A percentile compares a stretch with the other conserved stretches of the same genome.
These are phyloP conservation scores for Montifringilla adamsi DNA, from an alignment of 2,113 vertebrate genomes.

Conservation along the genomic window DNA sequence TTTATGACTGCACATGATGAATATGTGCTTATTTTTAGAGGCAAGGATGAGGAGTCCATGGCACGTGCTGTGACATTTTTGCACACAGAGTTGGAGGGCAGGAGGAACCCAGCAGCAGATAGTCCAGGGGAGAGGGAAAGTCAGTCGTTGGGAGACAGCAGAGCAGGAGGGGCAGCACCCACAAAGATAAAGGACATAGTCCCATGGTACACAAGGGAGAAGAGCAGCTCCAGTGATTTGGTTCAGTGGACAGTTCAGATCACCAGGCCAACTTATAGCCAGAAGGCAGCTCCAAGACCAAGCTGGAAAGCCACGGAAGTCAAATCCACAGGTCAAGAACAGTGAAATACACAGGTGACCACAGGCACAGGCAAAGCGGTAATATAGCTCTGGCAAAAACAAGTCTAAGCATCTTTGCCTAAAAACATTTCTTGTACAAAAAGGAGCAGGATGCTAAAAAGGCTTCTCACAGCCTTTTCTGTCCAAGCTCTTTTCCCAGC, in stretches of 20 bases:
- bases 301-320: not conserved
- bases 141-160: not conserved
- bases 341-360: not conserved
- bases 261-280: not conserved
- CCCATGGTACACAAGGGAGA: not conserved
- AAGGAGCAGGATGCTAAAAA: not conserved
- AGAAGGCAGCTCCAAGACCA: not conserved
- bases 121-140: not conserved
- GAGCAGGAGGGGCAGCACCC: not conserved
- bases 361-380: not conserved
- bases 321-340: not conserved
- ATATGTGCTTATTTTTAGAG: not conserved
- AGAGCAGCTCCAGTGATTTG: not conserved
- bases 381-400: not conserved
- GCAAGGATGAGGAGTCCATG: not conserved
- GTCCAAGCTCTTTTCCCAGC: not conserved
- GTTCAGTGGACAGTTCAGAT: not conserved
- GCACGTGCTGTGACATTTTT: not conserved
- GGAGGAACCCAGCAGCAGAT: not conserved
- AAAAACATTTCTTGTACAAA: not conserved
- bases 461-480: not conserved
- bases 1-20: not conserved
- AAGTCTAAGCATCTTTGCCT: not conserved
- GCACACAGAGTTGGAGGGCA: not conserved
- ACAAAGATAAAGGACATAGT: not conserved